phyloP scores from a whole-genome alignment of 2,113 vertebrate genomes.

The Orientallactaga bullata region DNA sequence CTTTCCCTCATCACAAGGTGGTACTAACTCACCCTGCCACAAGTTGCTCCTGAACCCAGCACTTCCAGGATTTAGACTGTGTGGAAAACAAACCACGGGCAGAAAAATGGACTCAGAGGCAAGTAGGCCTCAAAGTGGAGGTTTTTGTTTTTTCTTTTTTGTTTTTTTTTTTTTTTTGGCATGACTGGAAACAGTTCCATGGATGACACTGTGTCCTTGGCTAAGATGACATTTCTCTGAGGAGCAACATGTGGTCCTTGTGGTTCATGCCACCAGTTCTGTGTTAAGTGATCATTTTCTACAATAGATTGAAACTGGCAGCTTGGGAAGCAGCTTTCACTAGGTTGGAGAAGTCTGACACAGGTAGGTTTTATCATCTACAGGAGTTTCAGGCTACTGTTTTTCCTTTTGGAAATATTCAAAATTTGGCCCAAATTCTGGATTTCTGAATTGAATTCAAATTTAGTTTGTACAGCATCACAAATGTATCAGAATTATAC shows the following conservation, averaged over 20 bases:
- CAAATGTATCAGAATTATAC: constrained; percentile 57
- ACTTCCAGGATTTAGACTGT: rapidly evolving
- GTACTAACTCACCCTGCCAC: rapidly evolving
- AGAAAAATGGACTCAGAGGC: background rate
- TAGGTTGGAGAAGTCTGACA: constrained; percentile 52
- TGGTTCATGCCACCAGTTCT: background rate
- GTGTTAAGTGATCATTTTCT: constrained; percentile 63
- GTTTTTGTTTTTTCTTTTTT: background rate
- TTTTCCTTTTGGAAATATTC: constrained; percentile 26
- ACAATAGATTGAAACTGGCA: background rate
- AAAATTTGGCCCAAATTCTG: constrained; percentile 19
- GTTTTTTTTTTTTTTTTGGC: background rate
- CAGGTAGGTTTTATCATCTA: constrained; percentile 68
- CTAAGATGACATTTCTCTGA: background rate
- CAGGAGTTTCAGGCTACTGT: background rate
- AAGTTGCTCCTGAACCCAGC: background rate
- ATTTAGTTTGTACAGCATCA: background rate
- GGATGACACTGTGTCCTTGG: background rate
- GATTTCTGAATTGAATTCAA: constrained; percentile 52
- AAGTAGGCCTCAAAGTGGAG: too few relatives aligned
- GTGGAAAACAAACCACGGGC: background rate
- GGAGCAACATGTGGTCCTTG: background rate
- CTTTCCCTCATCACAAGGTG: rapidly evolving
- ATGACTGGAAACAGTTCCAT: rapidly evolving
- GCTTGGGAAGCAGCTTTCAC: constrained; percentile 65